Base-by-base conservation (phyloP, 2,888 invertebrate species). In the Lasioglossum morio region DNA sequence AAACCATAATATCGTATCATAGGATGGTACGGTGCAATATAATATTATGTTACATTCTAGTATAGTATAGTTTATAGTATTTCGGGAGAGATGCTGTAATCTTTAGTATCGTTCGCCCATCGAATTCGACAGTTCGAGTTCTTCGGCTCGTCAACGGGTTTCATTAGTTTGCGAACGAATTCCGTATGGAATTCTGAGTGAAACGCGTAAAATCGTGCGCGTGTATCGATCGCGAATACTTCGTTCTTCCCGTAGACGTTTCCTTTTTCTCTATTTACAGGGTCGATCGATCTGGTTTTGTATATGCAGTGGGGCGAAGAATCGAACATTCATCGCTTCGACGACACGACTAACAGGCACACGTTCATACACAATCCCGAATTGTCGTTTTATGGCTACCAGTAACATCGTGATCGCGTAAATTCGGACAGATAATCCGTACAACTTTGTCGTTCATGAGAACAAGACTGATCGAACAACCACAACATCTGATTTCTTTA, bases 261-360 rank as follows among this genome's bases (percentile, higher is more conserved):
- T 27, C 34, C 37, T 43, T 37, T 30, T 37, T 30, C 23, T 27
- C 4, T 37, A 37, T 34, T 30, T 27, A 80, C 83, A 87, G 91
- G 92, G 92, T 92, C 90, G 91, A 91, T 90, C 90, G 91, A 92
- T 95, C 95, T 95, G 95, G 95, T 95, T 95, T 95, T 95, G 95
- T 94, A 91, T 92, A 92, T 94, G 94, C 95, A 95, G 95, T 95
- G 94, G 89, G 94, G 94, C 94, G 93, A 92, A 92, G 90, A 92
- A 91, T 91, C 87, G 92, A 93, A 89, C 91, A 91, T 76, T 89
- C 90, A 82, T 91, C 86, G 90, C 88, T 78, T 85, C 87, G 85
- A 89, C 86, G 88, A 85, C 75, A 84, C 83, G 82, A 85, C 92
- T 93, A 89, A 93, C 93, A 94, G 94, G 94, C 95, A 95, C 95